Base-by-base conservation (phyloP, 2,797 vertebrate genomes). In the Spheniscus humboldti region DNA sequence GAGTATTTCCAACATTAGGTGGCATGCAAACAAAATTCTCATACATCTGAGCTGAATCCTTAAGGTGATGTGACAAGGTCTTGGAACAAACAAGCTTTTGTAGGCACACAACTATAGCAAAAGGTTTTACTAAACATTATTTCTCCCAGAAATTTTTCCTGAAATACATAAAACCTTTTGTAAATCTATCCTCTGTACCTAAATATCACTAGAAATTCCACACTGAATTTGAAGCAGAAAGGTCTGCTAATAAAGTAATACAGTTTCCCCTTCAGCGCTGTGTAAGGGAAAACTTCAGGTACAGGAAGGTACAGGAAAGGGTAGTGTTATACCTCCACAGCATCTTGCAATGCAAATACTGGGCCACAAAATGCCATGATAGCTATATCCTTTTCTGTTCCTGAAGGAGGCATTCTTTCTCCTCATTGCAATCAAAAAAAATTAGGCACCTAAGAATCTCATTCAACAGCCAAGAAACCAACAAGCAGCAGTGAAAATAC, bases 81-180 rank as follows among this genome's bases (percentile, higher is more conserved):
- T 57, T 33, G 23, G 10, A 45, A 75, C n/a, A 91, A 66, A 69
- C 0, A 17, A 1, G 2, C 14, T 88, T 88, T 25, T 23, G 10
- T 24, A 75, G 0, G 0, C 8, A 52, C 5, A 31, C 11, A 60
- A 19, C 5, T 56, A 5, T 5, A 73, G 7, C 12, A 43, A 18
- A 59, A 64, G 7, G 7, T 43, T 81, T 75, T n/a, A 76, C 11
- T 31, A 12, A 62, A 62, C 33, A 15, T 15, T 53, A n/a, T 76
- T 63, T 67, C 10, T 60, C 62, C 27, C 11, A 50, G 19, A 79
- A 69, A 18, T 6, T 56, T 64, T 17, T 35, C 7, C 50, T 63
- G 35, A 10, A 82, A 53, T 11, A 55, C 4, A 60, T 20, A 43
- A 68, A 87, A 62, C 3, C 3, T 25, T n/a, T 25, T 9, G 3